A percentile compares a stretch with the other conserved stretches of the same genome.
phyloP scores from a whole-genome alignment of 2,113 vertebrate genomes.

The Urocitellus parryii region DNA sequence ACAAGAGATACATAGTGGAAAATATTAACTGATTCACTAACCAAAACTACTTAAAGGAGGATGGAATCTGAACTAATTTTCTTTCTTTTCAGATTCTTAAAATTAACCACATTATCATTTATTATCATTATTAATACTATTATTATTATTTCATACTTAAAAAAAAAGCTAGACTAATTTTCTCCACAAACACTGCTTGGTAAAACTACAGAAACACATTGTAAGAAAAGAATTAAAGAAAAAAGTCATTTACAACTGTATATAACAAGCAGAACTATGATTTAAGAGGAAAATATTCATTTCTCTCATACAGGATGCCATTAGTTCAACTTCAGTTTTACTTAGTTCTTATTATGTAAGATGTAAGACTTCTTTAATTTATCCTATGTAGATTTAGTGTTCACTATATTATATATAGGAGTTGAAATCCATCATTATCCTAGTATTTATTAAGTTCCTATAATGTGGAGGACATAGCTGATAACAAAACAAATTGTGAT shows the following conservation, averaged over 20 bases:
- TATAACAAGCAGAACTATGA: neutral
- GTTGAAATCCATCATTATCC: constrained; percentile 1
- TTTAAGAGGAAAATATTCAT: neutral
- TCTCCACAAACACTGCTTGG: neutral
- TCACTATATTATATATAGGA: neutral
- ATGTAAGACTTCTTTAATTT: neutral
- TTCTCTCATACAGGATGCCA: neutral
- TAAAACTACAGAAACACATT: constrained; percentile 3
- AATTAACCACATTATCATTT: neutral
- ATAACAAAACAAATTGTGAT: neutral
- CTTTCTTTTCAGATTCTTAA: constrained; percentile 11
- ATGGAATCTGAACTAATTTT: neutral
- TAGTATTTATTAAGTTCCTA: constrained; percentile 12
- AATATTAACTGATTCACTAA: neutral
- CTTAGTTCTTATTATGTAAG: constrained; percentile 1
- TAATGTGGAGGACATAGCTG: neutral
- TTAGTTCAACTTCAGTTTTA: constrained; percentile 13
- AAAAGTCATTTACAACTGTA: constrained; percentile 12
- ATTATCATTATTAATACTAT: neutral
- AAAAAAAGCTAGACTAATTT: constrained; percentile 30
- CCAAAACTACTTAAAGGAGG: neutral
- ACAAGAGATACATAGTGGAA: neutral
- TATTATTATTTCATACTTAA: neutral
- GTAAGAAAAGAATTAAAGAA: neutral
- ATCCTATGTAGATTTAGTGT: constrained; percentile 27